These are phyloP conservation scores for Cosmia trapezina DNA, from an alignment of 2,888 invertebrate genomes.

Conservation along the genomic window DNA sequence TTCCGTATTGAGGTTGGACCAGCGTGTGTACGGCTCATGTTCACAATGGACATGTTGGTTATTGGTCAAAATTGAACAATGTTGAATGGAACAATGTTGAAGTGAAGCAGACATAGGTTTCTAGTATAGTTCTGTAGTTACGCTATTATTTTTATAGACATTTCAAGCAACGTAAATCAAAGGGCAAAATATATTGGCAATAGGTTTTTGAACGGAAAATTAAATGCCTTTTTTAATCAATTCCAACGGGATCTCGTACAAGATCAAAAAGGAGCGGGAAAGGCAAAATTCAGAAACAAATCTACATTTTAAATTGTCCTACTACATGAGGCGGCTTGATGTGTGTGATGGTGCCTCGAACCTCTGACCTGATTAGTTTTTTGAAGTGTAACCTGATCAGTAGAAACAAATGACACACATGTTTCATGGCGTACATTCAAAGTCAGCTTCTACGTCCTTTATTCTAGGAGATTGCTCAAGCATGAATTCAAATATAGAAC, in stretches of 20 bases:
- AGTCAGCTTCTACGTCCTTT: not conserved
- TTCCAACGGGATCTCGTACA: constrained; percentile 4
- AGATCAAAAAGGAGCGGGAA: constrained; percentile 23
- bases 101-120: not conserved
- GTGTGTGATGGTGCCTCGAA: constrained; percentile 21
- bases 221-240: constrained; percentile 32
- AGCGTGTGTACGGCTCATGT: not conserved
- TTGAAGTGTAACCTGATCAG: constrained; percentile 1
- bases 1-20: constrained; percentile 22
- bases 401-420: constrained; percentile 3
- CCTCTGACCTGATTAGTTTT: constrained; percentile 38
- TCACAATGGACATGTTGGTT: not conserved
- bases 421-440: not conserved
- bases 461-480: not conserved
- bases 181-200: not conserved
- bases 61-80: not conserved
- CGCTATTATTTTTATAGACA: not conserved
- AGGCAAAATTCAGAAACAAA: constrained; percentile 44
- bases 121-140: too few relatives aligned
- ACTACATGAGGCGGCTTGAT: not conserved
- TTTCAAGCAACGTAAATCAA: not conserved
- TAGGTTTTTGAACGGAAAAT: not conserved
- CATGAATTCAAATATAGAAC: not conserved
- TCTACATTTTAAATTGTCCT: constrained; percentile 47
- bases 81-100: not conserved